A percentile compares a stretch with the other conserved stretches of the same genome.
phyloP scores from a whole-genome alignment of 2,113 vertebrate species.

The Promerops cafer region DNA sequence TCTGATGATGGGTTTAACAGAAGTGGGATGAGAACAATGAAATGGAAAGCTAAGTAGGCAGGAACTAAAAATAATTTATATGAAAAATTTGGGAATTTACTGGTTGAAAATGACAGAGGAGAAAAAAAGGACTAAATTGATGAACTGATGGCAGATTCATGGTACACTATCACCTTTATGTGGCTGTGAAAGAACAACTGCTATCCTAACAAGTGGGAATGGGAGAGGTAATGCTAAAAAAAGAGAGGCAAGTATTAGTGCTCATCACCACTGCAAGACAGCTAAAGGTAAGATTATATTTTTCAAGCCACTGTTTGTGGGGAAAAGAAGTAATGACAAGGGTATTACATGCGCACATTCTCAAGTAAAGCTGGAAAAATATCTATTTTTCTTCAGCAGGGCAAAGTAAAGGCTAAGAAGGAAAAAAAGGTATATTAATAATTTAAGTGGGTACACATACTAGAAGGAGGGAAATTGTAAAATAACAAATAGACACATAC shows the following conservation, averaged over 20 bases:
- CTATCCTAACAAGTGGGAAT: neutral
- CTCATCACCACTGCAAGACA: neutral
- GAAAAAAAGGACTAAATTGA: neutral
- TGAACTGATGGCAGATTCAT: neutral
- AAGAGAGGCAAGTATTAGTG: neutral
- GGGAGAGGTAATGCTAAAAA: neutral
- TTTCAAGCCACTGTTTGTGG: neutral
- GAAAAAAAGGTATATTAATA: neutral
- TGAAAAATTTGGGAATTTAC: neutral
- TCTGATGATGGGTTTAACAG: neutral
- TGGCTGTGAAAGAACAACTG: neutral
- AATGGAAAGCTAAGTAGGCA: constrained; percentile 17
- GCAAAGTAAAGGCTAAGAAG: neutral
- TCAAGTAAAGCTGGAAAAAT: neutral
- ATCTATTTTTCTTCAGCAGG: neutral
- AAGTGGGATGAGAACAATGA: constrained; percentile 36
- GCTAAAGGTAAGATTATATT: neutral
- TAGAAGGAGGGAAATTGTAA: neutral
- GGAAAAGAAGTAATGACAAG: neutral
- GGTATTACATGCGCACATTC: neutral
- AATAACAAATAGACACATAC: neutral
- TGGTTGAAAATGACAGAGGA: neutral
- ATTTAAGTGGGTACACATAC: neutral
- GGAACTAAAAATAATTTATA: constrained; percentile 22
- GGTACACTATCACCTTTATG: neutral